Percentiles rank a stretch among this genome's conserved stretches.
Conservation (phyloP, 2,113 vertebrate genomes). For the Cyanoramphus novaezelandiae region DNA sequence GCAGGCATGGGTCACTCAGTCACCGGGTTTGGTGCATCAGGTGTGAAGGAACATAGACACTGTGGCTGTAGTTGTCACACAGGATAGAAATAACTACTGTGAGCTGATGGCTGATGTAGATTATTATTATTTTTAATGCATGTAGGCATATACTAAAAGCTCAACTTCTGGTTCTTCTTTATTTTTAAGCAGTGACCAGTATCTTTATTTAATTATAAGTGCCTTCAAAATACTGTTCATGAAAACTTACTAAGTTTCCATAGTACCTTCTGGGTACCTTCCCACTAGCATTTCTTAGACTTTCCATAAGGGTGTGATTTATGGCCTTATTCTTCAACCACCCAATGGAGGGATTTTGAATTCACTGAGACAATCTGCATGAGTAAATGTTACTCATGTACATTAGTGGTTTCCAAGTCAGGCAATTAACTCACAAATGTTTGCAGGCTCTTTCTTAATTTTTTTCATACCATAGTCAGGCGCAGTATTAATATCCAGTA, state of each 20-base stretch:
- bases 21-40: no score
- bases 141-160: not conserved
- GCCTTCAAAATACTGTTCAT: not conserved
- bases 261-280: not conserved
- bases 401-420: slow-evolving; percentile 21
- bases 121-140: not conserved
- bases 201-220: not conserved
- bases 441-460: not conserved
- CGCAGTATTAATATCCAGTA: slow-evolving; percentile 14
- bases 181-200: not conserved
- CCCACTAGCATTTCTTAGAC: not conserved
- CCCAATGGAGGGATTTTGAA: not conserved
- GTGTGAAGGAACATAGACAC: not conserved
- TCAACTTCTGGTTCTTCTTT: not conserved
- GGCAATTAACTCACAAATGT: slow-evolving; percentile 32
- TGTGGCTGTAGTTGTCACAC: not conserved
- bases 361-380: not conserved
- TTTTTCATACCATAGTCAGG: not conserved
- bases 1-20: not conserved
- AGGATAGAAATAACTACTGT: not conserved
- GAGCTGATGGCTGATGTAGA: not conserved
- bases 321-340: not conserved
- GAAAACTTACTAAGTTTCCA: not conserved
- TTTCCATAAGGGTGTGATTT: not conserved
- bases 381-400: slow-evolving; percentile 23